Evolutionary conservation across 2,113 vertebrate species (phyloP), one percentile per base, ranked within the genome.

Genomic region (Oncorhynchus clarkii): DNA sequence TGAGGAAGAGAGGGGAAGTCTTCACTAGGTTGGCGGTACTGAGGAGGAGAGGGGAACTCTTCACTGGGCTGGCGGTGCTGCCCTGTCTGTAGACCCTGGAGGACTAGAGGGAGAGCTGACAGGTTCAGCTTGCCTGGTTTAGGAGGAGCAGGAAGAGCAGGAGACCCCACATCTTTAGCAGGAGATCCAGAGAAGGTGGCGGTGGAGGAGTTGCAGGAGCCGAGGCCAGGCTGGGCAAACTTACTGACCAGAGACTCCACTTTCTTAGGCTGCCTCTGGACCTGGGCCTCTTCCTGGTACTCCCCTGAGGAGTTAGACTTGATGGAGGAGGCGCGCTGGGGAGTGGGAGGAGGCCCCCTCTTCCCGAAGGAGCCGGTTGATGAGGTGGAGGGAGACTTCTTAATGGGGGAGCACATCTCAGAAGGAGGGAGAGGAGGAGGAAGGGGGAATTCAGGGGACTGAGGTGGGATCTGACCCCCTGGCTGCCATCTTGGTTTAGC

Each of bases 91-190:
- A 90, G 84, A 3, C 93, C 96, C 78, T 95, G 96, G 0, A 95
- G 95, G 5, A 93, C 93, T 71, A 96, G 83, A 0, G 97, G 97
- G 39, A 99, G 93, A 73, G 90, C 91, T 0, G 96, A 92, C 72
- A 99, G 88, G 75, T 95, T 95, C 31, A 99, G 95, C 81, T 98
- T 99, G 39, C 96, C 97, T 0, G 98, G 98, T 73, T 99, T 99
- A 11, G 95, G 95, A 20, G 93, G 95, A 3, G 96, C 95, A 18
- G 39, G 34, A 8, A 8, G 34, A 39, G 34, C 34, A 39, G 94
- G 89, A 2, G 95, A 94, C 45, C 93, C 93, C 0, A 80, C 45
- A 0, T 99, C 97, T 84, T 95, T 98, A 6, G 90, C 91, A 51
- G 96, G 95, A 12, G 93, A 92, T 1, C 89, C 92, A 0, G 89